A percentile compares a stretch with the other conserved stretches of the same genome.
These are phyloP conservation scores for Ethmia dodecea DNA, from an alignment of 2,888 invertebrate genomes.

Conservation along the genomic window DNA sequence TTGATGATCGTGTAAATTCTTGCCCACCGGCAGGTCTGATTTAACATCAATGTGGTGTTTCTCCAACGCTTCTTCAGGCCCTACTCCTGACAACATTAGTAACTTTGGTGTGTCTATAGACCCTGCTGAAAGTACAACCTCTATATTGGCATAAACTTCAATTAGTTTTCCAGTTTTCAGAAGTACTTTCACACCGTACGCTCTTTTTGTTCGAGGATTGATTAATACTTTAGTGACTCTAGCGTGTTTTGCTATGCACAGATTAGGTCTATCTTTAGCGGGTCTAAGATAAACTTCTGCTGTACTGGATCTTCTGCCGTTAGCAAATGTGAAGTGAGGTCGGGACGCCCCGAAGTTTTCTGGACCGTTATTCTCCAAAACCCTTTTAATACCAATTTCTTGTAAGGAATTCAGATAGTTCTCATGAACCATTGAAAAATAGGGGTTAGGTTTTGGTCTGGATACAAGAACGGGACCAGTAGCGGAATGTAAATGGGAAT, in stretches of 20 bases:
- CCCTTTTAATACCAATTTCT: slow-evolving; percentile 32
- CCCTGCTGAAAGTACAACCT: slow-evolving; percentile 58
- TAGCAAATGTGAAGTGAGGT: slow-evolving; percentile 35
- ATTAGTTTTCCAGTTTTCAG: slow-evolving; percentile 30
- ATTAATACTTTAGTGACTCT: slow-evolving; percentile 50
- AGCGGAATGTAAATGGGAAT: slow-evolving; percentile 28
- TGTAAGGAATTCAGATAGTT: slow-evolving; percentile 26
- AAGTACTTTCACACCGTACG: slow-evolving; percentile 45
- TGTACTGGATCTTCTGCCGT: slow-evolving; percentile 54
- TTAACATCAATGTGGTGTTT: slow-evolving; percentile 37
- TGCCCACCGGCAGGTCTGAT: slow-evolving; percentile 54
- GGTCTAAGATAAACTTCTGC: slow-evolving; percentile 51
- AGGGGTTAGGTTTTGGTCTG: slow-evolving; percentile 25
- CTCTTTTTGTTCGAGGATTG: slow-evolving; percentile 29
- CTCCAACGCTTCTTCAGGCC: slow-evolving; percentile 40
- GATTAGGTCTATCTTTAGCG: slow-evolving; percentile 38
- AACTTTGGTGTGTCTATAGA: slow-evolving; percentile 53
- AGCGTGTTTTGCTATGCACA: slow-evolving; percentile 45
- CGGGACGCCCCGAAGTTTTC: slow-evolving; percentile 27
- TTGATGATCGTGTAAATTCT: slow-evolving; percentile 56
- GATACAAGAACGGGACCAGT: slow-evolving; percentile 33
- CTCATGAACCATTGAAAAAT: slow-evolving; percentile 24
- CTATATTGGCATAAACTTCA: slow-evolving; percentile 39
- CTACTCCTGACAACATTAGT: slow-evolving; percentile 58
- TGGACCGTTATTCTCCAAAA: slow-evolving; percentile 31